These are phyloP conservation scores for Amiota mariae DNA, from an alignment of 2,888 invertebrate species.

Conservation along the genomic window DNA sequence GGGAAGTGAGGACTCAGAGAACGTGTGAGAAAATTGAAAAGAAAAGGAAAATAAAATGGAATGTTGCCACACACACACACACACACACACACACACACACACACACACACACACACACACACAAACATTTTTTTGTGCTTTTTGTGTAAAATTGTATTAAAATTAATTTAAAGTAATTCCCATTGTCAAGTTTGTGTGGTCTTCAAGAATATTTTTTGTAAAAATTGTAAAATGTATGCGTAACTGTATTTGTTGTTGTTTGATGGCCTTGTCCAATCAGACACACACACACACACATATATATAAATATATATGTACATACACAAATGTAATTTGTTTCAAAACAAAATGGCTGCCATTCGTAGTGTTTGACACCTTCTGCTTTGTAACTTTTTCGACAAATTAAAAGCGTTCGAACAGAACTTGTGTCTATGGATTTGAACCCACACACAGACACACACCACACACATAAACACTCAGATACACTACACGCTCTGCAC, in stretches of 20 bases:
- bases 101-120: conserved; percentile 43
- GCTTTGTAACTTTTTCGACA: conserved; percentile 25
- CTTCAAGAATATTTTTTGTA: not conserved
- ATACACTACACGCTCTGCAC: too few species aligned
- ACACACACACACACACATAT: not conserved
- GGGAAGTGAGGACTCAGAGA: too few species aligned
- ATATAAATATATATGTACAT: not conserved
- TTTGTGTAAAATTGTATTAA: conserved; percentile 22
- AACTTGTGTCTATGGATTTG: not conserved
- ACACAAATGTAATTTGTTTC: not conserved
- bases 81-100: conserved; percentile 43
- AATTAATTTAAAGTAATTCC: conserved; percentile 16
- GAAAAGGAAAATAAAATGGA: not conserved
- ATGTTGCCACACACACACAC: conserved; percentile 43
- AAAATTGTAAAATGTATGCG: not conserved
- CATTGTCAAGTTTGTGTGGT: too few species aligned
- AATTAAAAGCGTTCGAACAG: conserved; percentile 20
- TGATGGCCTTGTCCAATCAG: not conserved
- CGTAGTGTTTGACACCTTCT: conserved; percentile 13
- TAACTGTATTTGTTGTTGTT: conserved; percentile 6
- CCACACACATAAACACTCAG: too few species aligned
- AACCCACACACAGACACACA: not conserved
- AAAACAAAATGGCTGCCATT: too few species aligned
- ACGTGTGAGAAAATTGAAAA: too few species aligned
- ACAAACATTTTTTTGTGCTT: conserved; percentile 29